Evolutionary conservation across 2,113 vertebrate genomes (phyloP).

Genomic region (Podarcis raffonei): DNA sequence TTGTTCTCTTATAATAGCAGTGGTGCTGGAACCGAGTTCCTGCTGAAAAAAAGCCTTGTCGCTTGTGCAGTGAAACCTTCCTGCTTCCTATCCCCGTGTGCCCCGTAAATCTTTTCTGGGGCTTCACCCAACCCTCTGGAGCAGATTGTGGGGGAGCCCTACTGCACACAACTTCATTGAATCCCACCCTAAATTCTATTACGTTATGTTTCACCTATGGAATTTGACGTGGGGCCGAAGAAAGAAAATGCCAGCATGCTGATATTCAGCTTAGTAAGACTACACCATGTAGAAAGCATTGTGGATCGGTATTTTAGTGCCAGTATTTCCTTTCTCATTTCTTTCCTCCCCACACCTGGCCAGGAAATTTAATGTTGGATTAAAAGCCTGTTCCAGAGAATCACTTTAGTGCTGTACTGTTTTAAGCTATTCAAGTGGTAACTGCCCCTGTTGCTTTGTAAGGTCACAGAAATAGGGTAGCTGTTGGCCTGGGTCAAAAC

Average conservation of each 20-base stretch:
- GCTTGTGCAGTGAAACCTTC: too few relatives aligned
- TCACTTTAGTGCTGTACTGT: neutral
- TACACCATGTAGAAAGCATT: neutral
- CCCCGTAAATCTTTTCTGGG: too few relatives aligned
- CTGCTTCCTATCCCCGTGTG: too few relatives aligned
- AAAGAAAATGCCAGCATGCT: neutral
- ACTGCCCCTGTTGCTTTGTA: neutral
- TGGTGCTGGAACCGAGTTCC: too few relatives aligned
- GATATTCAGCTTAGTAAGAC: neutral
- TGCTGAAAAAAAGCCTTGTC: too few relatives aligned
- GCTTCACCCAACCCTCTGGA: too few relatives aligned
- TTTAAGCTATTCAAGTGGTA: constrained; percentile 20
- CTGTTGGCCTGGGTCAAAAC: neutral
- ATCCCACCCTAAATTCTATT: too few relatives aligned
- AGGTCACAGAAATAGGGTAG: neutral
- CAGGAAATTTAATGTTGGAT: constrained; percentile 4
- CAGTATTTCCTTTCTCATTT: neutral
- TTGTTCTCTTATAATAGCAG: too few relatives aligned
- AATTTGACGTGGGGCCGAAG: neutral
- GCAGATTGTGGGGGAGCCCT: too few relatives aligned
- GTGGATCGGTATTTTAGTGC: neutral
- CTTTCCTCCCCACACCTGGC: too few relatives aligned
- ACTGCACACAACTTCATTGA: too few relatives aligned
- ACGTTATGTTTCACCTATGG: neutral
- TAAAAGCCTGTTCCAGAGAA: neutral